Percentiles rank a stretch among this genome's conserved stretches.
These are phyloP conservation scores for Megaceryle alcyon DNA, from an alignment of 2,797 vertebrate species.

Conservation along the genomic window DNA sequence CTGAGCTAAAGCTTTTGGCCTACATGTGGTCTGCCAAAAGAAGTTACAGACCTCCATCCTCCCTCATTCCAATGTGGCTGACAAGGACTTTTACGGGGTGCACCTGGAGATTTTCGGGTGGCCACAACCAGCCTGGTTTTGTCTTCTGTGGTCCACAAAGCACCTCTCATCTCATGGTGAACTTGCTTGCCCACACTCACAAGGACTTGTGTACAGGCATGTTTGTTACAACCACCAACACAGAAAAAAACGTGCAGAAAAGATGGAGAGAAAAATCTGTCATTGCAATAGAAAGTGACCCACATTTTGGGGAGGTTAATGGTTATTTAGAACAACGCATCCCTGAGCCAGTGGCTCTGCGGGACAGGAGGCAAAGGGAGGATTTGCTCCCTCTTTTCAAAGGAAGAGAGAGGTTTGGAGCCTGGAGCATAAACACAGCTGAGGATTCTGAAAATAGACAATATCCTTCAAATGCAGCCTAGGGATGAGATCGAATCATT, in stretches of 20 bases:
- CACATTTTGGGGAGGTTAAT: conserved; percentile 13
- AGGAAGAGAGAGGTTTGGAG: background rate
- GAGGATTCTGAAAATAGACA: conserved; percentile 39
- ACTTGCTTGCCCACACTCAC: background rate
- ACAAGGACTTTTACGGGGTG: background rate
- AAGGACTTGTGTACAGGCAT: accelerated
- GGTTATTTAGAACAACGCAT: background rate
- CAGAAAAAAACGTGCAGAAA: background rate
- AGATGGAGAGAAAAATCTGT: background rate
- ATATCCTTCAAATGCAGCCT: conserved; percentile 60
- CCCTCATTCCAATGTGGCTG: background rate
- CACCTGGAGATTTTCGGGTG: background rate
- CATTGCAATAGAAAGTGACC: background rate
- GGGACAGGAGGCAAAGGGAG: background rate
- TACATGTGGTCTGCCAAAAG: background rate
- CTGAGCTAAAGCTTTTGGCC: background rate
- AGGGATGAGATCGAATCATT: background rate
- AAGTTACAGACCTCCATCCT: background rate
- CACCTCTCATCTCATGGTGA: background rate
- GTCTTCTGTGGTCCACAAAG: background rate
- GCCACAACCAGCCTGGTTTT: background rate
- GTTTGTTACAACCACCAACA: background rate
- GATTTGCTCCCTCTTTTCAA: background rate
- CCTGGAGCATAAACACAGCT: conserved; percentile 34
- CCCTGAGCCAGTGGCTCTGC: background rate